Evolutionary conservation across 1,140 invertebrate genomes (phyloP).

Genomic region (Oscheius sp.): DNA sequence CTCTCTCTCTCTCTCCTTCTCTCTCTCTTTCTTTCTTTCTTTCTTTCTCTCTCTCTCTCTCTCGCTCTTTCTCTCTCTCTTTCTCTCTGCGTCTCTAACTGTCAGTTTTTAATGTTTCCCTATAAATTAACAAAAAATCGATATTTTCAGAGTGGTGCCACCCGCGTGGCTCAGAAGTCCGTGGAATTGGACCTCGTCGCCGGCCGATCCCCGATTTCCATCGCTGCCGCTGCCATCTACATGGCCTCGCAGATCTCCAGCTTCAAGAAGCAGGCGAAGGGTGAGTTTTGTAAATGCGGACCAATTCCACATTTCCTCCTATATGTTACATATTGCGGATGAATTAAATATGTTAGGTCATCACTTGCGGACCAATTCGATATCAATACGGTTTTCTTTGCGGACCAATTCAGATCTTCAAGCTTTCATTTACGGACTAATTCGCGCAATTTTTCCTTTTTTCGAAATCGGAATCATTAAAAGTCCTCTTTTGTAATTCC

Average conservation of each 20-base stretch:
- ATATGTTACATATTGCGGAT: neutral
- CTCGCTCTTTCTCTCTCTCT: neutral
- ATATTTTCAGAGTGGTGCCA: conserved; percentile 78
- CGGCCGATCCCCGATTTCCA: conserved; percentile 94
- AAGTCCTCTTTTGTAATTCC: no score
- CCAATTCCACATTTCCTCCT: neutral
- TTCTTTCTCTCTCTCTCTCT: neutral
- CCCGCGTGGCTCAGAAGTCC: conserved; percentile 91
- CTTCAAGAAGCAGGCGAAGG: conserved; percentile 71
- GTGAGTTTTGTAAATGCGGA: conserved; percentile 3
- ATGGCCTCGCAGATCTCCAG: conserved; percentile 97
- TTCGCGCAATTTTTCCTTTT: no score
- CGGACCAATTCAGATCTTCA: no score
- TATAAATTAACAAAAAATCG: neutral
- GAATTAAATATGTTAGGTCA: neutral
- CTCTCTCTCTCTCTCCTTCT: neutral
- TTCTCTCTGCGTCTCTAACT: neutral
- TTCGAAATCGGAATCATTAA: no score
- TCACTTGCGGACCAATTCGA: neutral
- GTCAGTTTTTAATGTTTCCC: no score
- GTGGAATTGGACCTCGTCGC: conserved; percentile 95
- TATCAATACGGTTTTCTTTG: neutral
- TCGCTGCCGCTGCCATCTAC: conserved; percentile 97
- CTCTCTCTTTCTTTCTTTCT: neutral
- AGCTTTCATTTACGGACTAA: no score